Evolutionary conservation across 2,797 vertebrate genomes (phyloP).

Genomic region (Labroides dimidiatus): DNA sequence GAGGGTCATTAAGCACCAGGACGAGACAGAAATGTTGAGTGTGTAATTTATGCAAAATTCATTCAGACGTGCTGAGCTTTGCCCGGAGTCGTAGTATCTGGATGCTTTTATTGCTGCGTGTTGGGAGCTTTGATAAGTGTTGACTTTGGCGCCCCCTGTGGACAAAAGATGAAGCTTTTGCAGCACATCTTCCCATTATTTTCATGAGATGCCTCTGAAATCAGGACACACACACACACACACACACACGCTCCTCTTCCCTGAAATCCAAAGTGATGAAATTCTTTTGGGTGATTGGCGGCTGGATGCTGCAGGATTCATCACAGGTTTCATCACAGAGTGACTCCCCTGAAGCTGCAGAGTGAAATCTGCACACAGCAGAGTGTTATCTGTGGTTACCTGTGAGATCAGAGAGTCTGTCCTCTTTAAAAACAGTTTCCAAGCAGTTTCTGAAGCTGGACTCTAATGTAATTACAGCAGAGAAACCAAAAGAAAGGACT

Average conservation of each 20-base stretch:
- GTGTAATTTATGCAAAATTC: neutral
- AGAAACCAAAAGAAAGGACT: neutral
- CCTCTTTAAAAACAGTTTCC: neutral
- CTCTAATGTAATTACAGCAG: neutral
- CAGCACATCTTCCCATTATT: neutral
- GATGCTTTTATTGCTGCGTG: neutral
- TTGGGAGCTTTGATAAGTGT: no score
- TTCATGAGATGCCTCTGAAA: neutral
- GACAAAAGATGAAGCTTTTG: no score
- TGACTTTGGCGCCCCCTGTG: no score
- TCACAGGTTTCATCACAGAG: constrained; percentile 44
- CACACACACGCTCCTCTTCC: constrained; percentile 2
- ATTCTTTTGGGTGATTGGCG: constrained; percentile 11
- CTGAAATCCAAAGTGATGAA: constrained; percentile 38
- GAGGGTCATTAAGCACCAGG: constrained; percentile 3
- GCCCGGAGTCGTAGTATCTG: no score
- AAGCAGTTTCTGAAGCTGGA: neutral
- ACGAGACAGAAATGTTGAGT: neutral
- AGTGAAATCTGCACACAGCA: constrained; percentile 18
- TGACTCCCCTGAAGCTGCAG: constrained; percentile 21
- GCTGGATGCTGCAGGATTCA: constrained; percentile 45
- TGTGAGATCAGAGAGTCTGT: neutral
- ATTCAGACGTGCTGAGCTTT: neutral
- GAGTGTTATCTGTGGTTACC: constrained; percentile 1
- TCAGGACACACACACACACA: neutral